phyloP scores from a whole-genome alignment of 2,888 invertebrate genomes.

The Aspidapion aeneum region DNA sequence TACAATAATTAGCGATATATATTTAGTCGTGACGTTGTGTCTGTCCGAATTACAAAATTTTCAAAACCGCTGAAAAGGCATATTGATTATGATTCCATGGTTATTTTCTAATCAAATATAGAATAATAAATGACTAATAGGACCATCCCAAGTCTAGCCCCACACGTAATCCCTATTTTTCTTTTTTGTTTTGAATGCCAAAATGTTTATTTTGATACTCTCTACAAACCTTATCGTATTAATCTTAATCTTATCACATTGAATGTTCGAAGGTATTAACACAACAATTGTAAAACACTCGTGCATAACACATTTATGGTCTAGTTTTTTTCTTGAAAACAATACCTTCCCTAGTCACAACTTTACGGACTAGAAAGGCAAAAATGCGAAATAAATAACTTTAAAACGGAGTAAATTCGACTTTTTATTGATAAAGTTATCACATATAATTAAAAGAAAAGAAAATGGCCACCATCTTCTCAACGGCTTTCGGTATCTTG shows the following conservation, averaged over 20 bases:
- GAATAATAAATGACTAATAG: too few species aligned
- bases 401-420: neutral
- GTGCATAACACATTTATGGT: neutral
- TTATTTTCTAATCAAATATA: too few species aligned
- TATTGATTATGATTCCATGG: too few species aligned
- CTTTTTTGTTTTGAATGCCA: neutral
- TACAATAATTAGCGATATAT: too few species aligned
- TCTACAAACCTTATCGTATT: too few species aligned
- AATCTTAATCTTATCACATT: too few species aligned
- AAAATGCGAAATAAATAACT: neutral
- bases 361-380: too few species aligned
- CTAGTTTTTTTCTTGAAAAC: too few species aligned
- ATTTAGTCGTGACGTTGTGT: too few species aligned
- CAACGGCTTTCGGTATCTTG: constrained; percentile 17
- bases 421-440: neutral
- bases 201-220: neutral
- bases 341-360: too few species aligned
- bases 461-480: constrained; percentile 10
- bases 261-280: neutral
- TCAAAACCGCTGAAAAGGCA: too few species aligned
- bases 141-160: neutral
- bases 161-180: neutral
- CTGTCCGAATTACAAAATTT: too few species aligned
- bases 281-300: neutral
- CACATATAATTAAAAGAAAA: neutral